Percentiles rank a stretch among this genome's conserved stretches.
Conservation (phyloP, 92 coral and sea anemone species). For the Parazoanthus swiftii region DNA sequence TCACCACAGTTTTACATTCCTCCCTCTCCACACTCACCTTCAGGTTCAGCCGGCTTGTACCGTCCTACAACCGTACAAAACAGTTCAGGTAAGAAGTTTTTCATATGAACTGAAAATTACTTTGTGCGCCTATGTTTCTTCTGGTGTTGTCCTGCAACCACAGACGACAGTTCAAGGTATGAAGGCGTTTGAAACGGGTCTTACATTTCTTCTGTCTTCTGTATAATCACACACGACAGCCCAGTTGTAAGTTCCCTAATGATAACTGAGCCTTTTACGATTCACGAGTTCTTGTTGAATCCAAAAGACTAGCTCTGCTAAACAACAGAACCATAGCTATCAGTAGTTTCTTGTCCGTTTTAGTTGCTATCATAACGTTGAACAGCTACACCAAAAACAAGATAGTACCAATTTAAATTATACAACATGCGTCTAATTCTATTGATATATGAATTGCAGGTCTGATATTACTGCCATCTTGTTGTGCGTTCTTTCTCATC, state of each 20-base stretch:
- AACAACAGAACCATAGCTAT: too few species aligned
- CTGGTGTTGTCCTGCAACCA: not conserved
- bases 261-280: too few species aligned
- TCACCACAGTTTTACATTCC: constrained; percentile 73
- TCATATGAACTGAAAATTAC: too few species aligned
- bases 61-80: constrained; percentile 73
- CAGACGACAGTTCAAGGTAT: constrained; percentile 43
- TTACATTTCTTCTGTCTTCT: not conserved
- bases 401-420: not conserved
- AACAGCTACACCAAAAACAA: too few species aligned
- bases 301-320: too few species aligned
- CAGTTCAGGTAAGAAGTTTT: constrained; percentile 67
- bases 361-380: too few species aligned
- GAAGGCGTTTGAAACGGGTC: not conserved
- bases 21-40: constrained; percentile 75
- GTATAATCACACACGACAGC: not conserved
- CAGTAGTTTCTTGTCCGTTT: too few species aligned
- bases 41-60: constrained; percentile 75
- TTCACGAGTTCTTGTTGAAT: too few species aligned
- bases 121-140: too few species aligned
- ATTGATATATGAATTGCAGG: constrained; percentile 35
- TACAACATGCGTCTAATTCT: not conserved
- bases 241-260: not conserved
- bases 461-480: constrained; percentile 85
- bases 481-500: constrained; percentile 67